A percentile compares a stretch with the other conserved stretches of the same genome.
Conservation (phyloP, 2,797 vertebrate genomes). For the Saxicola maurus region DNA sequence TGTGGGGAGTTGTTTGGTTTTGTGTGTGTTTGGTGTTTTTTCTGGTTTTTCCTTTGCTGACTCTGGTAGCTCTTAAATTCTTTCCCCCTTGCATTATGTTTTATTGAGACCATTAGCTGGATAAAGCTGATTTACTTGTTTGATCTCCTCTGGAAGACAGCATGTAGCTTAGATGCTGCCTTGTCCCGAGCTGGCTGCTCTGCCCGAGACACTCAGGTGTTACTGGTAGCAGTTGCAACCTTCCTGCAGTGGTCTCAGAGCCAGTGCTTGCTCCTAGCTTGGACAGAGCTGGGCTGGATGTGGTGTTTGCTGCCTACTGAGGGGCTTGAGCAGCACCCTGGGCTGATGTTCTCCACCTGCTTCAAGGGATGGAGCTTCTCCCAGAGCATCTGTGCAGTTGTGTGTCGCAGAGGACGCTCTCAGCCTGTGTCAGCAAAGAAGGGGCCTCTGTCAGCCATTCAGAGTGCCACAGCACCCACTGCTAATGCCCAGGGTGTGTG, state of each 20-base stretch:
- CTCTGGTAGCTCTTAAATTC: background rate
- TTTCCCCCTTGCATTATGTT: background rate
- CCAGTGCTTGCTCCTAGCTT: background rate
- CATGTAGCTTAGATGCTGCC: background rate
- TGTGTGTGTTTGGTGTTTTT: background rate
- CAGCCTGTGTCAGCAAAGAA: background rate
- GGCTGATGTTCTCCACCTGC: background rate
- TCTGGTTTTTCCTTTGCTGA: background rate
- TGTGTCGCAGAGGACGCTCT: background rate
- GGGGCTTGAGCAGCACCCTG: background rate
- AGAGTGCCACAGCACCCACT: background rate
- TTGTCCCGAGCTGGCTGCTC: too few species aligned
- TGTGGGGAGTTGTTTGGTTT: background rate
- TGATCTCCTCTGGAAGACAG: background rate
- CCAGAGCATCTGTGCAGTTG: background rate
- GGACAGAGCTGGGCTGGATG: too few species aligned
- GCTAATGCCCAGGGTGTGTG: background rate
- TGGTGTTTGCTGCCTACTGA: background rate
- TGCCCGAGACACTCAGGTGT: accelerated
- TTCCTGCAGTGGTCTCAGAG: too few species aligned
- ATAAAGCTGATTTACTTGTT: background rate
- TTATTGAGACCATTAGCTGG: background rate
- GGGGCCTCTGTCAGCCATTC: background rate
- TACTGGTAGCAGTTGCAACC: background rate
- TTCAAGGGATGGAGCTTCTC: background rate